A percentile compares a stretch with the other conserved stretches of the same genome.
phyloP scores from a whole-genome alignment of 2,113 vertebrate species.

The Laticauda laticaudata region DNA sequence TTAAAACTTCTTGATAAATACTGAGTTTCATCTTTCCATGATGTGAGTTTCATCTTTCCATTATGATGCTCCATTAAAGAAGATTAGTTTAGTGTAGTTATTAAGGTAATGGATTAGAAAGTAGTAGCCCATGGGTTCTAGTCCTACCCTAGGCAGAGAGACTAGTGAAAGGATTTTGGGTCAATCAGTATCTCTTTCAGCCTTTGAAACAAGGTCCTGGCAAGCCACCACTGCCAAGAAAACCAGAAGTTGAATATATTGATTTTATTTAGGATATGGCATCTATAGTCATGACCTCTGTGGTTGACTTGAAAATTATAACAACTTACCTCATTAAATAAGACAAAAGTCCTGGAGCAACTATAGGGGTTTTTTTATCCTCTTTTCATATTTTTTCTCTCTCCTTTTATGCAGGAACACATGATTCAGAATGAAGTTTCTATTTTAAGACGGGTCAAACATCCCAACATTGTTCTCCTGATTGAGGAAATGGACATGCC shows the following conservation, averaged over 20 bases:
- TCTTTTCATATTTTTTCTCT: neutral
- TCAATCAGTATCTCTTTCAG: neutral
- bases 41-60: neutral
- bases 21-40: neutral
- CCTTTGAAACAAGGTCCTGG: neutral
- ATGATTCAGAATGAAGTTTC: constrained; percentile 98
- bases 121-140: neutral
- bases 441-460: constrained; percentile 93
- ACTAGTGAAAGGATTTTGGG: neutral
- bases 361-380: neutral
- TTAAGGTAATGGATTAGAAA: neutral
- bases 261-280: neutral
- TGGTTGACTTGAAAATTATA: neutral
- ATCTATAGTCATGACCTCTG: neutral
- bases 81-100: neutral
- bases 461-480: constrained; percentile 95
- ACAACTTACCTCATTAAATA: neutral
- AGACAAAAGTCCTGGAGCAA: neutral
- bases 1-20: neutral
- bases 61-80: neutral
- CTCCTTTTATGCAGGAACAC: constrained; percentile 81
- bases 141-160: neutral
- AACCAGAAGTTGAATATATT: neutral
- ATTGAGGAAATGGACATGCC: constrained; percentile 97
- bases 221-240: neutral